Conservation (phyloP, 2,888 invertebrate species). For the Polia nebulosa region DNA sequence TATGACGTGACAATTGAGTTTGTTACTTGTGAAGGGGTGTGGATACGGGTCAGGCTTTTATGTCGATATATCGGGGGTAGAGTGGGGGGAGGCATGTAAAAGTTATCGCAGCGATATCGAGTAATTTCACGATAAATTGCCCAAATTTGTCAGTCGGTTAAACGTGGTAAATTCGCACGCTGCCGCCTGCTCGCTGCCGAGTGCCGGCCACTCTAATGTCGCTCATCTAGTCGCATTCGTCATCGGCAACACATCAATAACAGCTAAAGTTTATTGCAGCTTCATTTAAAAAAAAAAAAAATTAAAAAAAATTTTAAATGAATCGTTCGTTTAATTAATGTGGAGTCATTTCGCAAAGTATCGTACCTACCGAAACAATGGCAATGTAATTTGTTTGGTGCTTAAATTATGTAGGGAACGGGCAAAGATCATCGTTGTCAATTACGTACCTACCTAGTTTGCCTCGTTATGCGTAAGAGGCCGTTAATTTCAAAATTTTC, state of each 20-base stretch:
- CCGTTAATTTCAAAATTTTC: background rate
- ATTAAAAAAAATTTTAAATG: no score
- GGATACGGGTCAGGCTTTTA: slow-evolving; percentile 48
- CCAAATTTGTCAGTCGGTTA: slow-evolving; percentile 80
- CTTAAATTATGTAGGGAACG: background rate
- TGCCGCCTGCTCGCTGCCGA: slow-evolving; percentile 38
- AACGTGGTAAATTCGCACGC: slow-evolving; percentile 76
- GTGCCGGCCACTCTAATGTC: slow-evolving; percentile 62
- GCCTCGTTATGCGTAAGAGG: background rate
- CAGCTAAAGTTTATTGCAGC: slow-evolving; percentile 14
- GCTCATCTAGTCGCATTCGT: slow-evolving; percentile 69
- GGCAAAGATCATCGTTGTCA: slow-evolving; percentile 13
- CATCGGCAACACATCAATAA: slow-evolving; percentile 70
- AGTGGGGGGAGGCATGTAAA: slow-evolving; percentile 60
- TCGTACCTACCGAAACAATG: slow-evolving; percentile 13
- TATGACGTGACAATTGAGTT: slow-evolving; percentile 49
- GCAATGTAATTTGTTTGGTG: slow-evolving; percentile 10
- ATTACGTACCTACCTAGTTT: background rate
- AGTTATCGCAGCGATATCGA: slow-evolving; percentile 73
- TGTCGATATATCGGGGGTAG: slow-evolving; percentile 55
- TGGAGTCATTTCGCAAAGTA: slow-evolving; percentile 21
- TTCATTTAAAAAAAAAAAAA: slow-evolving; percentile 17
- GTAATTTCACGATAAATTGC: slow-evolving; percentile 82
- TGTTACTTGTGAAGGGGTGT: slow-evolving; percentile 32
- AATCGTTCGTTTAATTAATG: slow-evolving; percentile 33